Percentiles rank a stretch among this genome's conserved stretches.
Conservation (phyloP, 2,888 invertebrate species). For the Phorcus lineatus region DNA sequence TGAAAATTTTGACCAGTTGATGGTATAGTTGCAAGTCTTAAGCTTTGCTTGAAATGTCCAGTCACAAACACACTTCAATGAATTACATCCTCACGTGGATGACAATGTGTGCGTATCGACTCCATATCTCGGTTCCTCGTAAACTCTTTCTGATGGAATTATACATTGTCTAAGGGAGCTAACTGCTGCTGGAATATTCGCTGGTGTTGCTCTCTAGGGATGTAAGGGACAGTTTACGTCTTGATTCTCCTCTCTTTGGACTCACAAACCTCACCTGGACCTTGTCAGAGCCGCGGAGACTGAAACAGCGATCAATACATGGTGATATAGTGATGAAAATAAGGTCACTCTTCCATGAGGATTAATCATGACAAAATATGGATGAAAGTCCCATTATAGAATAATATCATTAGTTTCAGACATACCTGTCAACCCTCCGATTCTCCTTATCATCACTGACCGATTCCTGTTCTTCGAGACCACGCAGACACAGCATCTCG, state of each 20-base stretch:
- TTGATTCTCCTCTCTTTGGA: conserved; percentile 32
- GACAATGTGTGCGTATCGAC: too few relatives aligned
- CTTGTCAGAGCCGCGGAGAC: conserved; percentile 28
- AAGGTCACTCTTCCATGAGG: background rate
- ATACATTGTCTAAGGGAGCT: background rate
- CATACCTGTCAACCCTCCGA: conserved; percentile 34
- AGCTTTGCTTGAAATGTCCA: too few relatives aligned
- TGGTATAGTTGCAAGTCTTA: too few relatives aligned
- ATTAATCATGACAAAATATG: background rate
- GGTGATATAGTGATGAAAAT: too few relatives aligned
- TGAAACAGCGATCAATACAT: too few relatives aligned
- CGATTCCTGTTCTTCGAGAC: conserved; percentile 52
- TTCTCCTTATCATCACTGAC: conserved; percentile 33
- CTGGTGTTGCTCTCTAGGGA: conserved; percentile 63
- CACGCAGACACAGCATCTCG: conserved; percentile 70
- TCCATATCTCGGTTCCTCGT: too few relatives aligned
- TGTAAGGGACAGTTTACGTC: conserved; percentile 51
- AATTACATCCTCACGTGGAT: too few relatives aligned
- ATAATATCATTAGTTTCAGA: background rate
- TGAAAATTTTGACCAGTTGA: too few relatives aligned
- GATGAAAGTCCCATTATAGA: background rate
- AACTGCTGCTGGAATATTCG: conserved; percentile 41
- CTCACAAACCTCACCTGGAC: conserved; percentile 41
- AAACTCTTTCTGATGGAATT: too few relatives aligned
- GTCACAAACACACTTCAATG: too few relatives aligned